These are phyloP conservation scores for Chondrosia reniformis DNA, from an alignment of 37 sponge, comb jelly and placozoan species.

Conservation along the genomic window DNA sequence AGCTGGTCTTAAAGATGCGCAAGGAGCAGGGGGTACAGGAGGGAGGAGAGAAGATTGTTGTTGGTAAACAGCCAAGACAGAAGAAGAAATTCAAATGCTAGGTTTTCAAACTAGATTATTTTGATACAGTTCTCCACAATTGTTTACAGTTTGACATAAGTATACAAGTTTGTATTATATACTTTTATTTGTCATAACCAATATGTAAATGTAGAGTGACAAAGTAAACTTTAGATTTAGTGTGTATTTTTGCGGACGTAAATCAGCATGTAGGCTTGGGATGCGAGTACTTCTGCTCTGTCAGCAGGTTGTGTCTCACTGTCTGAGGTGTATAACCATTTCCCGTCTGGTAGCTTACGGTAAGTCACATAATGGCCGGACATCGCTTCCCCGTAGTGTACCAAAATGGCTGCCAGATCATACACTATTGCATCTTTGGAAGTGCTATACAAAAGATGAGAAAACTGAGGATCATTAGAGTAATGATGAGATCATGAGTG, in stretches of 20 bases:
- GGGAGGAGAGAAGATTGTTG: slow-evolving; percentile 44
- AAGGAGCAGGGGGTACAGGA: slow-evolving; percentile 56
- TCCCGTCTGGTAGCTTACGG: slow-evolving; percentile 28
- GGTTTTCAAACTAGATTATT: no score
- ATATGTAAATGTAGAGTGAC: no score
- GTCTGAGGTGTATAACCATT: slow-evolving; percentile 85
- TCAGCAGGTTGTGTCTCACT: slow-evolving; percentile 46
- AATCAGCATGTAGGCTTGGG: slow-evolving; percentile 78
- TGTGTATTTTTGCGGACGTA: no score
- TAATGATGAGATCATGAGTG: background rate
- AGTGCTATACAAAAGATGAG: background rate
- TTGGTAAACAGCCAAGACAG: background rate
- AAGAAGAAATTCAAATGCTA: slow-evolving; percentile 58
- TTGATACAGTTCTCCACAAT: no score
- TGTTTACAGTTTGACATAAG: no score
- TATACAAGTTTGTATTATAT: no score
- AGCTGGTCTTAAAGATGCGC: slow-evolving; percentile 85
- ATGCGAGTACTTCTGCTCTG: slow-evolving; percentile 36
- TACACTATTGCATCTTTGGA: slow-evolving; percentile 19
- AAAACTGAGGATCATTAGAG: background rate
- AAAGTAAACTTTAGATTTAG: no score
- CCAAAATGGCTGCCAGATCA: slow-evolving; percentile 55
- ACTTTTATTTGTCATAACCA: no score
- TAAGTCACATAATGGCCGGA: slow-evolving; percentile 90
- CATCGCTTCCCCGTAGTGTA: slow-evolving; percentile 70